Percentiles rank a stretch among this genome's conserved stretches.
Evolutionary conservation across 2,888 invertebrate genomes (phyloP).

Genomic region (Leucophora obtusa): DNA sequence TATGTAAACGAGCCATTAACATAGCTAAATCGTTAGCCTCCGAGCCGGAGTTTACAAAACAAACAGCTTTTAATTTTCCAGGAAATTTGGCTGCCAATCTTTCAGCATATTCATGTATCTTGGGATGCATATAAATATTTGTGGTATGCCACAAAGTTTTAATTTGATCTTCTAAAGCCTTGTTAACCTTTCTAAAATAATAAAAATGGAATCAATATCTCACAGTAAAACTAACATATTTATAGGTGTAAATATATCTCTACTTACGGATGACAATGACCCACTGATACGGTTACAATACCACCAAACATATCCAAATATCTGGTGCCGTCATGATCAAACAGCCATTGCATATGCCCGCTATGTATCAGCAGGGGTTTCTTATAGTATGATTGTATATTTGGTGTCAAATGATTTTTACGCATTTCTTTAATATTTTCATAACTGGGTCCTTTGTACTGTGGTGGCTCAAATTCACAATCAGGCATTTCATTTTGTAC

Average conservation of each 20-base stretch:
- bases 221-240: not conserved
- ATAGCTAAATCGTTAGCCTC: conserved; percentile 98
- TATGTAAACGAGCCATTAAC: conserved; percentile 90
- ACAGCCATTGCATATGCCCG: conserved; percentile 95
- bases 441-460: conserved; percentile 82
- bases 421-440: conserved; percentile 82
- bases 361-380: conserved; percentile 90
- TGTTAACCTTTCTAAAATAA: conserved; percentile 86
- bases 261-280: conserved; percentile 98
- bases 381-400: conserved; percentile 86
- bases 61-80: conserved; percentile 91
- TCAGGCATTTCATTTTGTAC: conserved; percentile 74
- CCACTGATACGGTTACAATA: conserved; percentile 97
- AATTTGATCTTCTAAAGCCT: conserved; percentile 88
- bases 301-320: conserved; percentile 98
- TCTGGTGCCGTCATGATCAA: conserved; percentile 89
- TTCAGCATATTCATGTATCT: conserved; percentile 93
- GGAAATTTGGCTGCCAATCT: conserved; percentile 90
- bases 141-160: conserved; percentile 94
- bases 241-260: not conserved
- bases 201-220: not conserved
- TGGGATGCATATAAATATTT: conserved; percentile 93
- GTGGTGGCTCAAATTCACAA: conserved; percentile 68
- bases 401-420: conserved; percentile 84
- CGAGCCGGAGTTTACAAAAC: conserved; percentile 96